Conservation (phyloP, 2,888 invertebrate genomes). For the Scaeva pyrastri region DNA sequence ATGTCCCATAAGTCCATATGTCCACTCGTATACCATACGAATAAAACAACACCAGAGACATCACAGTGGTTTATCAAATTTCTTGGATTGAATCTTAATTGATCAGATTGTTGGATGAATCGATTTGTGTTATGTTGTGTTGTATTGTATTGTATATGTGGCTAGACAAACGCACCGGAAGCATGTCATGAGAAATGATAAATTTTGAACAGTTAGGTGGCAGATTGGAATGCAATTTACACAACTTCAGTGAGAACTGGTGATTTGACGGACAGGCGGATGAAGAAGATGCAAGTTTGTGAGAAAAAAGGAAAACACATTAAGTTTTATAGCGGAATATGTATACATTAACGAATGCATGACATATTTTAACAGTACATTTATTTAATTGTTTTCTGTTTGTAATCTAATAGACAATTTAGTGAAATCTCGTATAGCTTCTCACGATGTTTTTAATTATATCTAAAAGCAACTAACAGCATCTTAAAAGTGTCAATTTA, state of each 20-base stretch:
- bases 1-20: slow-evolving; percentile 12
- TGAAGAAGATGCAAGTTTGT: neutral
- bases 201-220: slow-evolving; percentile 69
- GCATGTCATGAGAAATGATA: slow-evolving; percentile 70
- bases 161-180: slow-evolving; percentile 69
- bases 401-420: neutral
- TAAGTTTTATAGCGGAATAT: neutral
- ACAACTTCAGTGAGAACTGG: slow-evolving; percentile 41
- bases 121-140: slow-evolving; percentile 15
- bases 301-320: neutral
- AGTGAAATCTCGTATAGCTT: neutral
- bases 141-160: slow-evolving; percentile 2
- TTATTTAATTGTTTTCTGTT: neutral
- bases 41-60: neutral
- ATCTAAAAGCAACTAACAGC: neutral
- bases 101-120: slow-evolving; percentile 44
- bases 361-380: neutral
- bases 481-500: neutral
- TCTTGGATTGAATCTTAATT: slow-evolving; percentile 75
- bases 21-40: neutral
- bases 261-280: slow-evolving; percentile 12
- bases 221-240: slow-evolving; percentile 65
- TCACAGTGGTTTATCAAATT: slow-evolving; percentile 52
- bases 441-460: neutral
- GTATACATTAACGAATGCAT: neutral